A percentile compares a stretch with the other conserved stretches of the same genome.
phyloP scores from a whole-genome alignment of 2,113 vertebrate genomes.

The Etia nguti region DNA sequence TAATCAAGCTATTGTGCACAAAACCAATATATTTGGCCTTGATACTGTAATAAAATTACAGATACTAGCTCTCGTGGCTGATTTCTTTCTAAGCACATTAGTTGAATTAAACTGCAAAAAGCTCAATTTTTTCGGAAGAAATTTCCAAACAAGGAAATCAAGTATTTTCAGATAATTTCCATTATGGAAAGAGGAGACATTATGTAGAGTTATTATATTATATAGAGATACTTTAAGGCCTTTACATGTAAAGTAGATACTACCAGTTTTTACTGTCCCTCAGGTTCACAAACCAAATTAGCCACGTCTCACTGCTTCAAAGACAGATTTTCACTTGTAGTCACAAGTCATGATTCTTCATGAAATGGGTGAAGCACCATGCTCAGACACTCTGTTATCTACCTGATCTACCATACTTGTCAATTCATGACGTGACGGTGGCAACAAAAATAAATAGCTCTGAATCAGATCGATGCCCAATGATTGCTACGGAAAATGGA shows the following conservation, averaged over 20 bases:
- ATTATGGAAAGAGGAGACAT: background rate
- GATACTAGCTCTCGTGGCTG: background rate
- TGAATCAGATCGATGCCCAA: conserved; percentile 62
- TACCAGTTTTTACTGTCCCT: background rate
- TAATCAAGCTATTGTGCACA: background rate
- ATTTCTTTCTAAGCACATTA: background rate
- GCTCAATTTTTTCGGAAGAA: background rate
- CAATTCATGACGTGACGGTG: conserved; percentile 43
- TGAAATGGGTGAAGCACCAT: background rate
- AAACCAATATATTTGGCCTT: background rate
- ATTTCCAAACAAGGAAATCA: background rate
- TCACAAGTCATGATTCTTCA: background rate
- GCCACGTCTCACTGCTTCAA: background rate
- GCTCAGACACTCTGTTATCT: conserved; percentile 30
- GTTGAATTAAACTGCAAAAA: background rate
- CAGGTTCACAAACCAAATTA: background rate
- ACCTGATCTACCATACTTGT: conserved; percentile 46
- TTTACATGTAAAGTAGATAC: background rate
- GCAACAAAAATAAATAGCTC: conserved; percentile 64
- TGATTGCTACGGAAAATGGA: conserved; percentile 60
- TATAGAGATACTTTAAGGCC: background rate
- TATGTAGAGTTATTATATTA: background rate
- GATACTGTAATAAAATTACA: background rate
- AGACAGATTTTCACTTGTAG: background rate
- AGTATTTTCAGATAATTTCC: background rate